These are phyloP conservation scores for Thymelicus sylvestris DNA, from an alignment of 2,888 invertebrate species.

Conservation along the genomic window DNA sequence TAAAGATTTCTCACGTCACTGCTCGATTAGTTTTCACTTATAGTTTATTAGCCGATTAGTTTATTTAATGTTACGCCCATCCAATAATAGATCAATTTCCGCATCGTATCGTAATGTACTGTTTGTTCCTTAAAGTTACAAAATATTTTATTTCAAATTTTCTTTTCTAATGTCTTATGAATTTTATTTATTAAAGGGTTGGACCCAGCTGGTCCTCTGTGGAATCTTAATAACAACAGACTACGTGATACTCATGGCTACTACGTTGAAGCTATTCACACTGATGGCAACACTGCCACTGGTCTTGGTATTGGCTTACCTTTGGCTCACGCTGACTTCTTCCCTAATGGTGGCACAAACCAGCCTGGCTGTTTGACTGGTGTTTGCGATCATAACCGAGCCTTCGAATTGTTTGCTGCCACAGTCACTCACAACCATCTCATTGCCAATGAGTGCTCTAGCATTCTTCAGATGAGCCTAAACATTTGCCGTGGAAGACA, in stretches of 20 bases:
- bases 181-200: slow-evolving; percentile 38
- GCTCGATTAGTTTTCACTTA: no score
- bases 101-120: no score
- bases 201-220: slow-evolving; percentile 70
- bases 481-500: slow-evolving; percentile 55
- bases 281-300: slow-evolving; percentile 43
- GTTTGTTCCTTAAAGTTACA: no score
- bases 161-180: no score
- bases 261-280: slow-evolving; percentile 56
- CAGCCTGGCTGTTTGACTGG: slow-evolving; percentile 60
- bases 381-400: slow-evolving; percentile 59
- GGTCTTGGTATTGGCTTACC: slow-evolving; percentile 40
- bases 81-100: no score
- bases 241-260: slow-evolving; percentile 37
- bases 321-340: slow-evolving; percentile 83
- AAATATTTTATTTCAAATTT: no score
- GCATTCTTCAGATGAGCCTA: slow-evolving; percentile 46
- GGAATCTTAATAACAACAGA: slow-evolving; percentile 45
- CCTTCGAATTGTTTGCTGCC: slow-evolving; percentile 60
- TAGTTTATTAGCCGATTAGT: no score
- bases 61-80: no score
- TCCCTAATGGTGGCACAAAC: slow-evolving; percentile 78
- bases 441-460: slow-evolving; percentile 51
- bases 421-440: slow-evolving; percentile 57
- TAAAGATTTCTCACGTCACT: no score